These are phyloP conservation scores for Carposina sasakii DNA, from an alignment of 1,140 invertebrate species.

Conservation along the genomic window DNA sequence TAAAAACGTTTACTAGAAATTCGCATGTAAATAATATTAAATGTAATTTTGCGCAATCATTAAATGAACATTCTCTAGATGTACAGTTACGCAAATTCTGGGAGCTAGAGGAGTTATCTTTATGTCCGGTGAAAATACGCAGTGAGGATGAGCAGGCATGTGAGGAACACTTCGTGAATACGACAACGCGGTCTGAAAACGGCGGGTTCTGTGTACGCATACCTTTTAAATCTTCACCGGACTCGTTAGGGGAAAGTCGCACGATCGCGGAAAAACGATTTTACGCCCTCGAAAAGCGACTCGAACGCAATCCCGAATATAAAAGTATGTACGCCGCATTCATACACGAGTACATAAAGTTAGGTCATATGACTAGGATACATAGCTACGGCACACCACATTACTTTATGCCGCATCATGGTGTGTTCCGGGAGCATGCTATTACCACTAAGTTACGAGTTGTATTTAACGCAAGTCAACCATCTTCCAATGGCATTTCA, in stretches of 20 bases:
- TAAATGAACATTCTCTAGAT: no score
- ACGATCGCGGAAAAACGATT: conserved; percentile 21
- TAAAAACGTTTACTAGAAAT: no score
- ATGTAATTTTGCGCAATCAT: conserved; percentile 18
- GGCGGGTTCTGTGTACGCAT: conserved; percentile 27
- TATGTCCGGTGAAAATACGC: background rate
- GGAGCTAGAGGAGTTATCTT: conserved; percentile 11
- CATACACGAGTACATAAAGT: conserved; percentile 32
- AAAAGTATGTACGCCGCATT: conserved; percentile 30
- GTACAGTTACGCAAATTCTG: conserved; percentile 20
- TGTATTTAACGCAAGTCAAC: conserved; percentile 39
- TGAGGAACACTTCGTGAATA: conserved; percentile 23
- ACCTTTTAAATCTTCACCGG: conserved; percentile 21
- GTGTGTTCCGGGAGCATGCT: conserved; percentile 35
- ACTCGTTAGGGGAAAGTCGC: conserved; percentile 24
- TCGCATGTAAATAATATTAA: conserved; percentile 11
- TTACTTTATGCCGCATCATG: conserved; percentile 58
- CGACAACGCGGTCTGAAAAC: conserved; percentile 18
- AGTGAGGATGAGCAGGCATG: conserved; percentile 20
- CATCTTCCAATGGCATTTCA: conserved; percentile 20
- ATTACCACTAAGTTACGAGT: conserved; percentile 38
- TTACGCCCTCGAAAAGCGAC: conserved; percentile 28
- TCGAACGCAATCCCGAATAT: conserved; percentile 20
- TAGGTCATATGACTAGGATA: conserved; percentile 32
- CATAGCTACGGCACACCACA: conserved; percentile 4